Percentiles rank a stretch among this genome's conserved stretches.
Conservation (phyloP, 2,888 invertebrate species). For the Diabrotica balteata region DNA sequence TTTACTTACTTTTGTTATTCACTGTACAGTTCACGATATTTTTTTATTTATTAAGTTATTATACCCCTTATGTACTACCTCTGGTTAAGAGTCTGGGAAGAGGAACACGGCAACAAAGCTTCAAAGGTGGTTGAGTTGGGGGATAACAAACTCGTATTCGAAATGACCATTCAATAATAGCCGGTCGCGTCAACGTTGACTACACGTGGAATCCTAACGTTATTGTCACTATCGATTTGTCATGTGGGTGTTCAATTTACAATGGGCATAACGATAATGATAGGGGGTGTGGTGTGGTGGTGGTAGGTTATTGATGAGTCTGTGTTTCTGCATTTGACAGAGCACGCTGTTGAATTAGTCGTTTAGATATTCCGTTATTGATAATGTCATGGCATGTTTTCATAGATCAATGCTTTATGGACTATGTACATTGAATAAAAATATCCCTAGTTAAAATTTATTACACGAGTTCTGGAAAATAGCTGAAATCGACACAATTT, state of each 20-base stretch:
- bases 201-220: slow-evolving; percentile 20
- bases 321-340: slow-evolving; percentile 24
- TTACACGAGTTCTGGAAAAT: neutral
- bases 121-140: neutral
- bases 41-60: too few species aligned
- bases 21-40: too few species aligned
- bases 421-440: slow-evolving; percentile 6
- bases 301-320: slow-evolving; percentile 33
- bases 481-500: too few species aligned
- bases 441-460: neutral
- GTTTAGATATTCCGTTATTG: slow-evolving; percentile 19
- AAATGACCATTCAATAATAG: slow-evolving; percentile 21
- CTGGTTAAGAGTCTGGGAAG: neutral
- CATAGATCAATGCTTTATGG: slow-evolving; percentile 11
- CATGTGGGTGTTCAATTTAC: slow-evolving; percentile 35
- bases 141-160: neutral
- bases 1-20: too few species aligned
- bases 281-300: slow-evolving; percentile 24
- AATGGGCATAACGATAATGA: slow-evolving; percentile 31
- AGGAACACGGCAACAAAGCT: neutral
- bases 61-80: neutral
- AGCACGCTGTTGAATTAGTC: slow-evolving; percentile 26
- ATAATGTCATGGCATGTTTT: slow-evolving; percentile 14
- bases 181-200: slow-evolving; percentile 23
- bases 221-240: slow-evolving; percentile 32